phyloP scores from a whole-genome alignment of 2,888 invertebrate species.

The Brachynemurus nebulosus region DNA sequence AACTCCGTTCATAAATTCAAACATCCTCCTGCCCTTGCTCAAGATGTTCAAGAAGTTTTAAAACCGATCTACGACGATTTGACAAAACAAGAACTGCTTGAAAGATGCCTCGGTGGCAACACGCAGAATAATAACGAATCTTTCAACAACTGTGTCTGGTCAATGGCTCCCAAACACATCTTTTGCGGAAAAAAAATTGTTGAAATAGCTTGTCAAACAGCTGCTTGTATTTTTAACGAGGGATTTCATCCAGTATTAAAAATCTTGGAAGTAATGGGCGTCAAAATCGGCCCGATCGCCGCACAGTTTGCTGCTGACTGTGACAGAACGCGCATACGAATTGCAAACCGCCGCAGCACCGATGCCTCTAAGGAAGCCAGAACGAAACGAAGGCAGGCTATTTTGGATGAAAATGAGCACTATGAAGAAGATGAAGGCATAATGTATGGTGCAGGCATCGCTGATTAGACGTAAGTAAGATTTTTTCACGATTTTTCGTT shows the following conservation, averaged over 20 bases:
- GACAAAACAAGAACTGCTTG: constrained; percentile 20
- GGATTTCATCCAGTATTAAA: constrained; percentile 16
- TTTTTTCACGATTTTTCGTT: constrained; percentile 3
- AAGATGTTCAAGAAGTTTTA: constrained; percentile 17
- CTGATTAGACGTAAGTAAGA: constrained; percentile 9
- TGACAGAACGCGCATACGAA: constrained; percentile 15
- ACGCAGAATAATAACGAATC: constrained; percentile 24
- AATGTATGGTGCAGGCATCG: constrained; percentile 4
- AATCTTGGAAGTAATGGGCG: constrained; percentile 12
- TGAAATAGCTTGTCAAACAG: constrained; percentile 12
- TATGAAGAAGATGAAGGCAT: background rate
- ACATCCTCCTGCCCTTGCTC: constrained; percentile 18
- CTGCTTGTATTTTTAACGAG: constrained; percentile 13
- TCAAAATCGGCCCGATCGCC: constrained; percentile 13
- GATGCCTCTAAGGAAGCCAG: constrained; percentile 15
- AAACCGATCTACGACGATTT: constrained; percentile 23
- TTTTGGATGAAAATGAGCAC: background rate
- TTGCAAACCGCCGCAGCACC: constrained; percentile 12
- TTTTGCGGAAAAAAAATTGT: constrained; percentile 11
- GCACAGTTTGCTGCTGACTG: constrained; percentile 14
- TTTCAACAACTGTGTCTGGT: constrained; percentile 24
- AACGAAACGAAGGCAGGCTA: constrained; percentile 13
- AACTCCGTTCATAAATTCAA: constrained; percentile 11
- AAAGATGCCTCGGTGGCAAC: constrained; percentile 23
- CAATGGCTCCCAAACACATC: constrained; percentile 18